Evolutionary conservation across 2,888 invertebrate species (phyloP), one percentile per base, ranked within the genome.

Genomic region (Cecidostiba fungosa): DNA sequence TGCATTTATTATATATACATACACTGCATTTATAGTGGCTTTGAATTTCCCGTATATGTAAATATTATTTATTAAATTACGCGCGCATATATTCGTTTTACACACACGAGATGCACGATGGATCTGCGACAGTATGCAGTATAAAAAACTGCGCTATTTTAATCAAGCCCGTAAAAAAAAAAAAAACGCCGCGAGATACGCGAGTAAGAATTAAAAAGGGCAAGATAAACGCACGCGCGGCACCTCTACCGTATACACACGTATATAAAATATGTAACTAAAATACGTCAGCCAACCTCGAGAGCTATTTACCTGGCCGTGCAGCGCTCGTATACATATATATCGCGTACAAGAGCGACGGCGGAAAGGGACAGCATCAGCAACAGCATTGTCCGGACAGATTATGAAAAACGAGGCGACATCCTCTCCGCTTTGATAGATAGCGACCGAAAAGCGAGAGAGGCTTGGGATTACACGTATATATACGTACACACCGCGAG

Each of bases 361-460:
- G 47, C 47, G 19, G 19, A 19, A 69, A 69, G 32, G 14, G 19
- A 4, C n/a, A 66, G 29, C 16, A 26, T 0, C 26, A n/a, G 26
- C 23, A 43, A 23, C 32, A 8, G 66, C 77, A 77, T 77, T 77
- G 77, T 77, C 77, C 43, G 77, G 77, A 16, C 62, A 26, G 66
- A 77, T 77, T 66, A 77, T 77, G 77, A 70, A 70, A 70, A 70
- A 70, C 70, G 70, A 77, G 77, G 50, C 8, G n/a, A 14, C 62
- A 26, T 62, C 62, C 70, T 6, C 23, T n/a, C n/a, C 62, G 3
- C 26, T 19, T 70, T 70, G 70, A 70, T 70, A 32, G 70, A 70
- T 70, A 36, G 70, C 36, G 32, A 19, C 70, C 70, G 70, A 70
- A 32, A 36, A 32, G n/a, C 62, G 23, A 26, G 10, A 23, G 62